phyloP scores from a whole-genome alignment of 2,888 invertebrate genomes.

The Chesias legatella region DNA sequence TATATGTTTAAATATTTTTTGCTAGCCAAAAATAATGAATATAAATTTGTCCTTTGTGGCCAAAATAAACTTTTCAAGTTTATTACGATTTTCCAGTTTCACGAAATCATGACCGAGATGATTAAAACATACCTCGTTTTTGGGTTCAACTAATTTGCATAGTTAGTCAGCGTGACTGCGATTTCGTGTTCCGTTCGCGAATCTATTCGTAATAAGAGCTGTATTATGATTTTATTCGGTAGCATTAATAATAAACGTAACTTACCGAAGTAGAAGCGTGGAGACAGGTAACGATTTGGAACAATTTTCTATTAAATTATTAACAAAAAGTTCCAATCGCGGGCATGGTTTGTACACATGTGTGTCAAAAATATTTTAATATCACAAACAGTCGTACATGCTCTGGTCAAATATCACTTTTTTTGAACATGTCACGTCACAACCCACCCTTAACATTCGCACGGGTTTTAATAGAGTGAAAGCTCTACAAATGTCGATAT shows the following conservation, averaged over 20 bases:
- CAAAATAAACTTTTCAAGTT: slow-evolving; percentile 1
- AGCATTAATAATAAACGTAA: slow-evolving; percentile 22
- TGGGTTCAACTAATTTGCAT: slow-evolving; percentile 12
- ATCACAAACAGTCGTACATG: slow-evolving; percentile 48
- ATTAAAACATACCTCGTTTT: slow-evolving; percentile 13
- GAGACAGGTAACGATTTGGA: slow-evolving; percentile 5
- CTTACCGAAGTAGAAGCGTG: slow-evolving; percentile 39
- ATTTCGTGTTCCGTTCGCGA: slow-evolving; percentile 30
- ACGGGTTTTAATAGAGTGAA: slow-evolving; percentile 32
- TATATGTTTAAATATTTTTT: no score
- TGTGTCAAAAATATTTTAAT: slow-evolving; percentile 27
- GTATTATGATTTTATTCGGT: slow-evolving; percentile 16
- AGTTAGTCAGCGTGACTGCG: slow-evolving; percentile 20
- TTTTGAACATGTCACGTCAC: slow-evolving; percentile 63
- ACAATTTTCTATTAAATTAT: slow-evolving; percentile 24
- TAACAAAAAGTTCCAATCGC: slow-evolving; percentile 46
- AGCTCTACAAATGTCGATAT: no score
- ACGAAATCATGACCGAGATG: slow-evolving; percentile 8
- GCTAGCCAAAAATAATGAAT: no score
- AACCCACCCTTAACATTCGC: slow-evolving; percentile 49
- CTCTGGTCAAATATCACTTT: slow-evolving; percentile 63
- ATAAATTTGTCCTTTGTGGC: slow-evolving; percentile 5
- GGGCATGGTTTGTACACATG: slow-evolving; percentile 41
- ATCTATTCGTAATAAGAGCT: slow-evolving; percentile 25
- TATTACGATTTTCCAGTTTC: slow-evolving; percentile 7